Base-by-base conservation (phyloP, 2,888 invertebrate species). In the Busseola fusca region DNA sequence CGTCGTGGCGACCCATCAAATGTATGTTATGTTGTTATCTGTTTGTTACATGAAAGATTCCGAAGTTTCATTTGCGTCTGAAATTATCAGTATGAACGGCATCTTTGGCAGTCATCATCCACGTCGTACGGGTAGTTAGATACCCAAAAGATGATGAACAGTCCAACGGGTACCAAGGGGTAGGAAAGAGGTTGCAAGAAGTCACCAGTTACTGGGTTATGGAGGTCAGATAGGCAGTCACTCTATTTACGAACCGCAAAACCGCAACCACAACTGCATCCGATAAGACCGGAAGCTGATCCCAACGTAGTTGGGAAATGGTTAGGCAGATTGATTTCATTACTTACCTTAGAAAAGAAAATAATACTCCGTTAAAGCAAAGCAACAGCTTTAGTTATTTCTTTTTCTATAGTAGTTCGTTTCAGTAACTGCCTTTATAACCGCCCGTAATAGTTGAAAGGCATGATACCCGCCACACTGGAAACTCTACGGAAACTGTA, bases 361-460 rank as follows among this genome's bases (percentile, higher is more conserved):
- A 50, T 57, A 40, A 25, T 45, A 25, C 18, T n/a, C 14, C 10
- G 14, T 16, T 5, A 48, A 57, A 40, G 27, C 30, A 37, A 56
- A 45, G 14, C 25, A 14, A 42, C n/a, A 30, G 30, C 21, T 37
- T 57, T 10, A 25, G 27, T 1, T 30, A 48, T 48, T 70, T 18
- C 0, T 30, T 14, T 37, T 48, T 25, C n/a, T 30, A 18, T n/a
- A 7, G 40, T 30, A 30, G 21, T 40, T 34, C 16, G 25, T 57
- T 56, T 40, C 56, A 48, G 34, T n/a, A 37, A 34, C 21, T 21
- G 30, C 74, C 37, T 62, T 74, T 52, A 27, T 30, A 25, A 30
- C 14, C 37, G 45, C 6, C 6, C 27, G 34, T 37, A 10, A 18
- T 18, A 52, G 34, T 60, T 54, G 45, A 45, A 18, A 60, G 4